Conservation (phyloP, 2,888 invertebrate species). For the Rhimphoctona megacephalus region DNA sequence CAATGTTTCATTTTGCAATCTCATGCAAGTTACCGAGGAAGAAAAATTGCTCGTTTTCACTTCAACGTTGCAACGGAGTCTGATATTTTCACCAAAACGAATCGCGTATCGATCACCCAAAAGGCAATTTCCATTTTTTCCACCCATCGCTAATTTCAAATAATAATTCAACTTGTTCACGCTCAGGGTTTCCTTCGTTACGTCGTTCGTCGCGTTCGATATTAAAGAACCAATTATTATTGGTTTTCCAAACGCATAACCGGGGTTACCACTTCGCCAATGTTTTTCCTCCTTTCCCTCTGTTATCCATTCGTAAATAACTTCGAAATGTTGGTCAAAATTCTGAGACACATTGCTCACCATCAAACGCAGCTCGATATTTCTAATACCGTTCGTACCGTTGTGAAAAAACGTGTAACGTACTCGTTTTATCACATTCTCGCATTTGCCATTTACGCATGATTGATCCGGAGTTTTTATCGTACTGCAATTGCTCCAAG, state of each 20-base stretch:
- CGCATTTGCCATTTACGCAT: conserved; percentile 79
- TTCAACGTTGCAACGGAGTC: conserved; percentile 77
- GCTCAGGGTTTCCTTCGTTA: conserved; percentile 69
- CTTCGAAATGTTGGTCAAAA: conserved; percentile 80
- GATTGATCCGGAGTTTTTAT: conserved; percentile 69
- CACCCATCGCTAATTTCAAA: conserved; percentile 80
- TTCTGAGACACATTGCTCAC: conserved; percentile 80
- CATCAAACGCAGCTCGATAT: conserved; percentile 83
- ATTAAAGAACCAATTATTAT: conserved; percentile 86
- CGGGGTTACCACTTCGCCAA: conserved; percentile 90
- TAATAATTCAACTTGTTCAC: conserved; percentile 76
- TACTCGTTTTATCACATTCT: conserved; percentile 82
- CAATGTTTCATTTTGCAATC: conserved; percentile 80
- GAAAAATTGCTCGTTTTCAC: conserved; percentile 78
- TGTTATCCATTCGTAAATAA: conserved; percentile 72
- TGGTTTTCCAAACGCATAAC: conserved; percentile 89
- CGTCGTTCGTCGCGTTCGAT: conserved; percentile 72
- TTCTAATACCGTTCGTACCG: conserved; percentile 85
- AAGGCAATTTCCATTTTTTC: conserved; percentile 77
- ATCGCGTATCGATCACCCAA: conserved; percentile 74
- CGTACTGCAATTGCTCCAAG: conserved; percentile 76
- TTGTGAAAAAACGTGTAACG: conserved; percentile 84
- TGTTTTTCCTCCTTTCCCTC: conserved; percentile 29
- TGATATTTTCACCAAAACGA: conserved; percentile 80
- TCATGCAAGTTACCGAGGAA: conserved; percentile 75